Percentiles rank a stretch among this genome's conserved stretches.
phyloP scores from a whole-genome alignment of 2,797 vertebrate species.

The Schizopygopsis malacanthus region DNA sequence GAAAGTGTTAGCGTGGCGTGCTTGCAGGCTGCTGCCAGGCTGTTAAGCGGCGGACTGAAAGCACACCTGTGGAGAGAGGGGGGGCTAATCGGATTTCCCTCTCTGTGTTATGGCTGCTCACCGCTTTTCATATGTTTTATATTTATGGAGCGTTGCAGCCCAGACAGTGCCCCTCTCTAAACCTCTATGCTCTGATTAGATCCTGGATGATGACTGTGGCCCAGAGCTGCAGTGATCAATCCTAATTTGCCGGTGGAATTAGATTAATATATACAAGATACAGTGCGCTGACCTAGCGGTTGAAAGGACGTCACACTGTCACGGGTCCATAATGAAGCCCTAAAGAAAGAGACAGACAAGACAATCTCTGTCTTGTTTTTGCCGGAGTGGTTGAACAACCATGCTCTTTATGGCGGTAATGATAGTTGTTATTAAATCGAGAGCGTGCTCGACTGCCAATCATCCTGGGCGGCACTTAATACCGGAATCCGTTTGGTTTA shows the following conservation, averaged over 20 bases:
- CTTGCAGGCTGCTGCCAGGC: constrained; percentile 64
- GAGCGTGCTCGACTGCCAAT: constrained; percentile 42
- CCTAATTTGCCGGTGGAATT: constrained; percentile 80
- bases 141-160: constrained; percentile 78
- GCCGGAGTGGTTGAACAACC: background rate
- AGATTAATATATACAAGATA: constrained; percentile 79
- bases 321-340: constrained; percentile 61
- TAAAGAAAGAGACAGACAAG: constrained; percentile 7
- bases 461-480: constrained; percentile 21
- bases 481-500: constrained; percentile 41
- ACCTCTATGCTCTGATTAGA: constrained; percentile 76
- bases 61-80: constrained; percentile 79
- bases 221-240: constrained; percentile 80
- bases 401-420: constrained; percentile 2
- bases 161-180: constrained; percentile 70
- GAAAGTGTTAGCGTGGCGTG: constrained; percentile 62
- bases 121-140: constrained; percentile 80
- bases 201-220: constrained; percentile 79
- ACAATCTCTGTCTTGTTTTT: constrained; percentile 4
- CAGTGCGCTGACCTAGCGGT: constrained; percentile 72
- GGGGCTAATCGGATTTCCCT: constrained; percentile 75
- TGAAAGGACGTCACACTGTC: constrained; percentile 71
- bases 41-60: constrained; percentile 72
- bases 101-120: constrained; percentile 74
- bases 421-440: constrained; percentile 43